These are phyloP conservation scores for Drosophila nikananu DNA, from an alignment of 1,140 invertebrate genomes.

Conservation along the genomic window DNA sequence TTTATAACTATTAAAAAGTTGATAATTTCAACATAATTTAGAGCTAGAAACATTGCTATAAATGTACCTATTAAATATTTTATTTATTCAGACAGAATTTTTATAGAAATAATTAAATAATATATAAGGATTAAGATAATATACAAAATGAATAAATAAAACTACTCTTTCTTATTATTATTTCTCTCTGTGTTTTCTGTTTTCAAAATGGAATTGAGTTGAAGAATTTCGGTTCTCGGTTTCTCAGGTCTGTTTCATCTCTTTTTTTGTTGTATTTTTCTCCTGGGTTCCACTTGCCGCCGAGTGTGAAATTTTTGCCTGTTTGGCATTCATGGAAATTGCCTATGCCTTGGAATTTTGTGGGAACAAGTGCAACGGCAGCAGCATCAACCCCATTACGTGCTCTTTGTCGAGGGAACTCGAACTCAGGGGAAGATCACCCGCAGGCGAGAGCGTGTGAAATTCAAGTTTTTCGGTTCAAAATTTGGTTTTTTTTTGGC, in stretches of 20 bases:
- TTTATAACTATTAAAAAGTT: too few relatives aligned
- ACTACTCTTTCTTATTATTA: neutral
- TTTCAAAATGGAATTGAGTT: conserved; percentile 27
- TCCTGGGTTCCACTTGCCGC: conserved; percentile 32
- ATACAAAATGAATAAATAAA: too few relatives aligned
- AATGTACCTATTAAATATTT: too few relatives aligned
- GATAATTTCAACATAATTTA: too few relatives aligned
- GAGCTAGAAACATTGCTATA: too few relatives aligned
- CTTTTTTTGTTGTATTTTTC: conserved; percentile 9
- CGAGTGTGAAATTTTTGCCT: conserved; percentile 77
- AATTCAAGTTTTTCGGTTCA: conserved; percentile 56
- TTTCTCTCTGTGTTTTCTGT: neutral
- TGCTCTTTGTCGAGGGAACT: conserved; percentile 44
- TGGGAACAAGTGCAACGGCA: conserved; percentile 77
- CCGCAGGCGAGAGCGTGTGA: conserved; percentile 78
- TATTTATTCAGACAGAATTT: too few relatives aligned
- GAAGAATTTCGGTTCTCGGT: conserved; percentile 18
- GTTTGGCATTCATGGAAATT: conserved; percentile 78
- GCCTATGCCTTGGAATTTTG: conserved; percentile 79
- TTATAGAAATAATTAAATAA: too few relatives aligned
- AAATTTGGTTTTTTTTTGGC: conserved; percentile 18
- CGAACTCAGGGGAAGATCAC: conserved; percentile 49
- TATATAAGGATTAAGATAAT: too few relatives aligned
- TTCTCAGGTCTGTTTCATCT: conserved; percentile 52
- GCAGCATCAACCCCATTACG: conserved; percentile 56